Evolutionary conservation across 2,888 invertebrate genomes (phyloP), one percentile per base, ranked within the genome.

Genomic region (Rhingia rostrata): DNA sequence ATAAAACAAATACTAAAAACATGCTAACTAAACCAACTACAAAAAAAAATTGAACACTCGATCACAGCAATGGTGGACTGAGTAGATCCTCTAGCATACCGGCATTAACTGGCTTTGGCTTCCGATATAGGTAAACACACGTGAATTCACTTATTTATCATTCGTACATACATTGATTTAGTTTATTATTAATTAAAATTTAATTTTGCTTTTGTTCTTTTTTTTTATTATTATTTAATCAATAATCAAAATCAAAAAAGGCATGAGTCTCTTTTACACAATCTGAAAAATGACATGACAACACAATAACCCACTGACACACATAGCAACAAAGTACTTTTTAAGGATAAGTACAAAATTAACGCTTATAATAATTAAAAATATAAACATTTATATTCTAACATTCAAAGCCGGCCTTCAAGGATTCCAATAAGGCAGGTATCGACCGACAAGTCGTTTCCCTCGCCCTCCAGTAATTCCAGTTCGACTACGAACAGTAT

Each of bases 41-140:
- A 39, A 39, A 39, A 9, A 39, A 9, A 39, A 87, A 86, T n/a
- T 78, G 82, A 87, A 86, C 86, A 88, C 87, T 87, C 87, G 87
- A 87, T 74, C 78, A 93, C 91, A 92, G 92, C 91, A 93, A 92
- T 91, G 93, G 95, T 92, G 95, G 95, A 93, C 96, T 96, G 93
- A 95, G 95, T 94, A 95, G 96, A 94, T 95, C 96, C 90, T 96
- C 96, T 92, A 96, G 96, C 93, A 97, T 97, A 93, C 96, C 97
- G 92, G 95, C 96, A 93, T 94, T 96, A 90, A 91, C 91, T 87
- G 90, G 91, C 89, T 89, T 89, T 88, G 89, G 91, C 89, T 89
- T 88, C 88, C 90, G 90, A 89, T 88, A 89, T 90, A 92, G 92
- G 92, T 92, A 92, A 83, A 73, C 56, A 73, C 56, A 70, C 14